Percentiles rank a stretch among this genome's conserved stretches.
phyloP scores from a whole-genome alignment of 2,797 vertebrate species.

The Hafferia zeledoni region DNA sequence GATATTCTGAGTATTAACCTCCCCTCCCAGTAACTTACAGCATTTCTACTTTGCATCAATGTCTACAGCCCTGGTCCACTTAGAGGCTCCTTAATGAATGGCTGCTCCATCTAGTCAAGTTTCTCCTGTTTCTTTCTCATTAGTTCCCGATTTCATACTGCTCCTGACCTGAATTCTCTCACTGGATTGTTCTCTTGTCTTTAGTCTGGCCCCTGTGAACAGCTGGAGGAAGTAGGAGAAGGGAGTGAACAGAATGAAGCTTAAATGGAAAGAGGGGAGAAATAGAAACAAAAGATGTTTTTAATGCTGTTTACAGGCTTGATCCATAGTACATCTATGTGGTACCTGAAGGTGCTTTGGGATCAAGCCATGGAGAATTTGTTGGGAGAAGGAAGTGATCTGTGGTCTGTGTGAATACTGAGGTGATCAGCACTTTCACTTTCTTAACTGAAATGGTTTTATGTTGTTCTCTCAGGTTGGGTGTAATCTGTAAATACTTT shows the following conservation, averaged over 20 bases:
- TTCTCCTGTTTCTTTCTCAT: not conserved
- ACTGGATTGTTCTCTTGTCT: not conserved
- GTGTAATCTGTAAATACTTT: constrained; percentile 16
- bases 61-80: not conserved
- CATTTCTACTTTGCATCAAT: not conserved
- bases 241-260: not conserved
- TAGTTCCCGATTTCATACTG: not conserved
- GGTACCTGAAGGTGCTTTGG: not conserved
- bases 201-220: not conserved
- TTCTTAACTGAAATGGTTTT: constrained; percentile 8
- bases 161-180: not conserved
- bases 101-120: not conserved
- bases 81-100: not conserved
- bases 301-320: not conserved
- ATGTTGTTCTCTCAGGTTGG: not conserved
- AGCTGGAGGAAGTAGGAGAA: not conserved
- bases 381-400: constrained; percentile 40
- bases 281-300: not conserved
- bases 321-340: not conserved
- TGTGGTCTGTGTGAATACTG: constrained; percentile 19
- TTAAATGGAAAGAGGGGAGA: not conserved
- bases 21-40: not conserved
- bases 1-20: not conserved
- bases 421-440: not conserved
- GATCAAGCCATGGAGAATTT: constrained; percentile 6